Base-by-base conservation (phyloP, 2,113 vertebrate species). In the Acinonyx jubatus region DNA sequence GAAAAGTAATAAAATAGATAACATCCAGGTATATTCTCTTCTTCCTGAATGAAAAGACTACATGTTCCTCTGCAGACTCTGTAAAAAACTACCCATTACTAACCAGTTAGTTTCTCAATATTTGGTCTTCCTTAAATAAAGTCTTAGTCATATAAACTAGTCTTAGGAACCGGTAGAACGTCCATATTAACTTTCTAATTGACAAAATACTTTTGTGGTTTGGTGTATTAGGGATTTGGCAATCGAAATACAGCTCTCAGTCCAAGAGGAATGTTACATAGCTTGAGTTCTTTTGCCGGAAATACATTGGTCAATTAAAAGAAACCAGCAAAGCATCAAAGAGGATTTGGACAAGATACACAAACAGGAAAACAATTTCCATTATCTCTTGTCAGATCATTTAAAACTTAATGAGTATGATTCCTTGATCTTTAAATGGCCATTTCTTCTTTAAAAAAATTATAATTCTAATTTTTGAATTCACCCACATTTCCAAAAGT, bases 291-390 rank as follows among this genome's bases (percentile, higher is more conserved):
- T 88, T 85, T 90, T 66, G 66, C 15, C 74, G 41, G 8, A 93
- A 89, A 45, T 50, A 48, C 3, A 45, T 2, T 61, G 48, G 13
- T 15, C 19, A 95, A 15, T 3, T n/a, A 31, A 91, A 79, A 97
- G 33, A 27, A 82, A 88, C 61, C 15, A 83, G 8, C 19, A 82
- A n/a, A 82, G 41, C 41, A 33, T 84, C 16, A 36, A 83, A 96
- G n/a, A 33, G 5, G 91, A 93, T 63, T 85, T 82, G 48, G 83
- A 81, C 16, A 81, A 95, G 79, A 33, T 74, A 68, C 65, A 4
- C 66, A 86, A 89, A 98, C 12, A 48, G 29, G 71, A 93, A 79
- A 88, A 68, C 13, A 80, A 91, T 66, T 68, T 82, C 11, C 41
- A 92, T 68, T 63, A 25, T 12, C 18, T 92, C 19, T 55, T 78